Percentiles rank a stretch among this genome's conserved stretches.
Conservation (phyloP, 1,140 invertebrate species). For the Eulimnadia texana region DNA sequence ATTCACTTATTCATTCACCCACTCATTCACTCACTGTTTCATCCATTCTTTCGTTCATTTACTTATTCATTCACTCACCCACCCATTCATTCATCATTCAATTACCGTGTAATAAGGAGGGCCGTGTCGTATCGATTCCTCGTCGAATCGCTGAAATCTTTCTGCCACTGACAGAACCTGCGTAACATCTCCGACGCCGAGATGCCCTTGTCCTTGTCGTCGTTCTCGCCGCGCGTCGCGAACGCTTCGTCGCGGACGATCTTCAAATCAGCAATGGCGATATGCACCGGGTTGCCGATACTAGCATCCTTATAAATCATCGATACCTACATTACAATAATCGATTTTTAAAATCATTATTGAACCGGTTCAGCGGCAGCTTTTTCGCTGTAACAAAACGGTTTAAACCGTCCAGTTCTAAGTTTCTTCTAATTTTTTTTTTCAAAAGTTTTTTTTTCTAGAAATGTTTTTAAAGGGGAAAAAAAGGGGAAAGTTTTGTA, state of each 20-base stretch:
- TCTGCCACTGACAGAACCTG: slow-evolving; percentile 56
- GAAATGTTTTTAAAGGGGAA: no score
- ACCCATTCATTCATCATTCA: no score
- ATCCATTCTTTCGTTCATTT: no score
- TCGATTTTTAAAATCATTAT: not conserved
- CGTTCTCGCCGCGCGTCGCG: slow-evolving; percentile 10
- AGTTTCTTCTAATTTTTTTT: no score
- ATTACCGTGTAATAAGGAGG: slow-evolving; percentile 52
- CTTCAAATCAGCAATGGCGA: slow-evolving; percentile 54
- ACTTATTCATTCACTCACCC: no score
- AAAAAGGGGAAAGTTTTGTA: no score
- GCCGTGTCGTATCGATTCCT: slow-evolving; percentile 49
- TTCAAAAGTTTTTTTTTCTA: no score
- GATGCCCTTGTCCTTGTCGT: slow-evolving; percentile 28
- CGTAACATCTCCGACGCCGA: slow-evolving; percentile 48
- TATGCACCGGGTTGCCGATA: slow-evolving; percentile 63
- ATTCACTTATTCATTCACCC: no score
- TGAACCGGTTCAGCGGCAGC: no score
- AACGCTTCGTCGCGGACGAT: slow-evolving; percentile 39
- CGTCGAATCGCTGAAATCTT: slow-evolving; percentile 35
- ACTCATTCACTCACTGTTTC: no score
- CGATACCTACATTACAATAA: slow-evolving; percentile 43
- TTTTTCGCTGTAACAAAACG: no score
- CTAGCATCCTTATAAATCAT: slow-evolving; percentile 62
- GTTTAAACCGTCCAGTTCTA: no score